A percentile compares a stretch with the other conserved stretches of the same genome.
Conservation (phyloP, 2,888 invertebrate species). For the Baccha elongata region DNA sequence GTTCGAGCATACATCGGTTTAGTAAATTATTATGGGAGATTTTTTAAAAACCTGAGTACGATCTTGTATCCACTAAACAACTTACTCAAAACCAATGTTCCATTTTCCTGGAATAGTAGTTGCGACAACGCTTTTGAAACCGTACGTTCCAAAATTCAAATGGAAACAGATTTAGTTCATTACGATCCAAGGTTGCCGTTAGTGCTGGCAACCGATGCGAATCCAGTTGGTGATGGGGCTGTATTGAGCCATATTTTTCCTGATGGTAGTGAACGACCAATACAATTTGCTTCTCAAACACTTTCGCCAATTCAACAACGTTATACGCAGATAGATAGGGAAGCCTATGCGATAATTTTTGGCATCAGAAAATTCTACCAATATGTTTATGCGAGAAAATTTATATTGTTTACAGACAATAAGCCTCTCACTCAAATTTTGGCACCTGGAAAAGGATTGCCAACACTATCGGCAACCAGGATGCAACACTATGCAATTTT, state of each 20-base stretch:
- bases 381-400: conserved; percentile 79
- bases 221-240: conserved; percentile 49
- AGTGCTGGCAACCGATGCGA: conserved; percentile 75
- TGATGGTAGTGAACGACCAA: conserved; percentile 40
- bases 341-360: conserved; percentile 78
- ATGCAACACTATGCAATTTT: no score
- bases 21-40: conserved; percentile 77
- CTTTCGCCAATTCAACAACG: conserved; percentile 50
- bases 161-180: conserved; percentile 73
- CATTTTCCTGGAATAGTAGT: conserved; percentile 73
- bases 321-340: conserved; percentile 67
- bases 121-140: conserved; percentile 74
- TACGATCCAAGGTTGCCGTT: conserved; percentile 75
- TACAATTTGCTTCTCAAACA: conserved; percentile 54
- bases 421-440: conserved; percentile 68
- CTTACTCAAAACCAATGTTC: conserved; percentile 72
- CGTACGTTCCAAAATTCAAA: conserved; percentile 71
- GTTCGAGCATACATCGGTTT: conserved; percentile 75
- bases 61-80: conserved; percentile 75
- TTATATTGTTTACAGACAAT: conserved; percentile 76
- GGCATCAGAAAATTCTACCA: conserved; percentile 79
- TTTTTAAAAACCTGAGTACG: conserved; percentile 75
- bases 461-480: no score
- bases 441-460: conserved; percentile 59
- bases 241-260: conserved; percentile 41